Evolutionary conservation across 2,113 vertebrate genomes (phyloP).

Genomic region (Pollimyrus isidori): DNA sequence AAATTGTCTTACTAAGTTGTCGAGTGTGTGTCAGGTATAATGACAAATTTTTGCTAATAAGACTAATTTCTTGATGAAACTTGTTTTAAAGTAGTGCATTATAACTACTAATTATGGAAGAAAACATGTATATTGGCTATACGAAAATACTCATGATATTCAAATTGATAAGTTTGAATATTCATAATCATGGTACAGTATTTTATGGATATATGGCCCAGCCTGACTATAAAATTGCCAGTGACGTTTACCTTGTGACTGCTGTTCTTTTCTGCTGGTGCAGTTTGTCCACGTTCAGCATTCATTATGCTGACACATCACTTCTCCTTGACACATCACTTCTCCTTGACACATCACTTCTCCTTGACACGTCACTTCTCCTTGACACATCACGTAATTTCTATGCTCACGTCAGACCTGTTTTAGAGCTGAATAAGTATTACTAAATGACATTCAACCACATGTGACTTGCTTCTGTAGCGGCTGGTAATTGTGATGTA

Average conservation of each 20-base stretch:
- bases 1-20: background rate
- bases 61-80: no score
- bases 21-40: background rate
- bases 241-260: background rate
- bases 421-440: background rate
- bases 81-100: no score
- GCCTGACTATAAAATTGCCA: background rate
- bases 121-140: no score
- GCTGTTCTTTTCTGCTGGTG: background rate
- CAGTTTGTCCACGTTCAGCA: background rate
- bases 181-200: no score
- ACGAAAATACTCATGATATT: no score
- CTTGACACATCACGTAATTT: background rate
- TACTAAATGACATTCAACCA: background rate
- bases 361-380: background rate
- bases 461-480: background rate
- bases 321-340: no score
- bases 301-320: background rate
- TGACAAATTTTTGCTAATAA: background rate
- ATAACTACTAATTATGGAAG: no score
- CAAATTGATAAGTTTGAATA: no score
- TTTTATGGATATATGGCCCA: no score
- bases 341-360: background rate
- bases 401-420: background rate
- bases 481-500: background rate